Conservation (phyloP, 2,113 vertebrate genomes). For the Pomatostomus ruficeps region DNA sequence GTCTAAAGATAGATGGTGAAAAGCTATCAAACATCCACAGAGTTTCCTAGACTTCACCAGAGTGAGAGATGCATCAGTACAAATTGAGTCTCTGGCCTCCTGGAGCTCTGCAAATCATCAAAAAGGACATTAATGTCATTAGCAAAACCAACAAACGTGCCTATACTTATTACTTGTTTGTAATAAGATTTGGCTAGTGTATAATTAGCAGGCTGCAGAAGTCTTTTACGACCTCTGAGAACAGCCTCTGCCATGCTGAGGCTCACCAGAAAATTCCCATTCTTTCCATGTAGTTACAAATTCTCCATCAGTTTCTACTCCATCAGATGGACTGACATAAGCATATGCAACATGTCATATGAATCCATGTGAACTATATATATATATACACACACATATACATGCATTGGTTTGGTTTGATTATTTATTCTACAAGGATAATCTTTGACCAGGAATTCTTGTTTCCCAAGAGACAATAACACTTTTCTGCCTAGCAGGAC, state of each 20-base stretch:
- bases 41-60: not conserved
- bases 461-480: not conserved
- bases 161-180: slow-evolving; percentile 59
- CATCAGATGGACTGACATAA: not conserved
- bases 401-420: not conserved
- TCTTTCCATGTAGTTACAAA: not conserved
- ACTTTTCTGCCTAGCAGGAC: not conserved
- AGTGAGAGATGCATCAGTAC: slow-evolving; percentile 2
- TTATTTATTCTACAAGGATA: slow-evolving; percentile 4
- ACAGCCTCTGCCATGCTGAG: not conserved
- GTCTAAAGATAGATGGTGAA: slow-evolving; percentile 11
- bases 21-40: not conserved
- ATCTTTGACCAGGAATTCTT: not conserved
- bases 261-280: not conserved
- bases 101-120: slow-evolving; percentile 54
- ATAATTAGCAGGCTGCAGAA: slow-evolving; percentile 33
- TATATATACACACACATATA: not conserved
- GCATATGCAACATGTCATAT: not conserved
- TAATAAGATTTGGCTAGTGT: slow-evolving; percentile 42
- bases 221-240: not conserved
- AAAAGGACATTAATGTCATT: slow-evolving; percentile 50
- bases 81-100: slow-evolving; percentile 12
- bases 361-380: not conserved
- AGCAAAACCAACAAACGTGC: slow-evolving; percentile 40
- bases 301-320: not conserved